phyloP scores from a whole-genome alignment of 2,797 vertebrate genomes.

The Hydrocynus forskahlii region DNA sequence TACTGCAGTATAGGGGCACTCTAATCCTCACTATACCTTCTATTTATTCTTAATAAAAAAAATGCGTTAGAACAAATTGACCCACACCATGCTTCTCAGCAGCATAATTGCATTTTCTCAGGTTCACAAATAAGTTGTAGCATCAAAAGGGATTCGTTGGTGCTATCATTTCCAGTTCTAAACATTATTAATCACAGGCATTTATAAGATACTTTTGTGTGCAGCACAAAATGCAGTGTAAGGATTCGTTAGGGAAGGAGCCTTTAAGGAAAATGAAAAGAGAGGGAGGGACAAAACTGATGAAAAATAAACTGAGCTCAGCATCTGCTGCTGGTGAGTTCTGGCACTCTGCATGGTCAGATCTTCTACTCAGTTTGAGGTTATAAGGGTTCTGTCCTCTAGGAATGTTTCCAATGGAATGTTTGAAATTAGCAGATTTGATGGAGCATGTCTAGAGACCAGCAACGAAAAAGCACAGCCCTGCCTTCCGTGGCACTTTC shows the following conservation, averaged over 20 bases:
- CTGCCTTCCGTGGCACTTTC: not conserved
- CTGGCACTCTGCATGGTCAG: not conserved
- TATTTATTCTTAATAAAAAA: not conserved
- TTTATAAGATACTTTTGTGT: not conserved
- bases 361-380: not conserved
- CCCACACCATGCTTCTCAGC: not conserved
- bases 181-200: not conserved
- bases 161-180: not conserved
- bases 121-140: not conserved
- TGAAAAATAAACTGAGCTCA: not conserved
- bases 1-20: not conserved
- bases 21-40: not conserved
- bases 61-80: not conserved
- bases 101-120: not conserved
- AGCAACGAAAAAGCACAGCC: not conserved
- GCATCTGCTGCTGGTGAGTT: not conserved
- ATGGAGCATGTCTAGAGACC: not conserved
- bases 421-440: constrained; percentile 2
- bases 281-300: not conserved
- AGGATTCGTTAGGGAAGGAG: not conserved
- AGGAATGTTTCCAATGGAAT: constrained; percentile 1
- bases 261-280: not conserved
- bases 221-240: not conserved
- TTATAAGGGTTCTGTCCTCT: not conserved
- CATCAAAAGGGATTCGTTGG: not conserved